These are phyloP conservation scores for Trididemnum nubilum DNA, from an alignment of 23 tunicate genomes.

Conservation along the genomic window DNA sequence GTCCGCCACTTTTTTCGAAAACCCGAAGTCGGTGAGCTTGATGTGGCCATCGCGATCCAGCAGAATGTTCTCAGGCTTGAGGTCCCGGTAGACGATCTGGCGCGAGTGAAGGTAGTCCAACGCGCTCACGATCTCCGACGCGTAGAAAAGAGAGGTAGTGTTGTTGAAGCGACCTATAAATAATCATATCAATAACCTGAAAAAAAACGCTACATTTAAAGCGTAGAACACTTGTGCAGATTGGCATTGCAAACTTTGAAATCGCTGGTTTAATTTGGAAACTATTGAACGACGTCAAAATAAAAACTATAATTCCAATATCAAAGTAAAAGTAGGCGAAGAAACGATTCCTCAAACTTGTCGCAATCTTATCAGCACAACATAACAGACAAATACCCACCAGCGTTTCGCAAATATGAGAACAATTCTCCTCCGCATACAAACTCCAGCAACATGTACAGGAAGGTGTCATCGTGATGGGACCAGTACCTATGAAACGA, in stretches of 20 bases:
- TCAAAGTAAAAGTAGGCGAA: too few species aligned
- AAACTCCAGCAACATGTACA: conserved; percentile 66
- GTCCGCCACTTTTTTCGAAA: conserved; percentile 66
- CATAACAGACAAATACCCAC: too few species aligned
- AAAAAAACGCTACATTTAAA: too few species aligned
- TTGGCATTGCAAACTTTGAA: too few species aligned
- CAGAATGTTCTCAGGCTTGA: conserved; percentile 72
- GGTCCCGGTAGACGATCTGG: conserved; percentile 73
- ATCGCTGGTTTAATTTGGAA: too few species aligned
- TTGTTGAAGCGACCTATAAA: conserved; percentile 66
- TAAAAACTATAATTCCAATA: too few species aligned
- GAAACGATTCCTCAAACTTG: too few species aligned
- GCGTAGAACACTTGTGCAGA: too few species aligned
- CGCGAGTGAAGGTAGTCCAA: conserved; percentile 50
- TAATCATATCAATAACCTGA: too few species aligned
- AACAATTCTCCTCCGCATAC: conserved; percentile 77
- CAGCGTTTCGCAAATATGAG: conserved; percentile 62
- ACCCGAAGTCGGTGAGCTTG: conserved; percentile 81
- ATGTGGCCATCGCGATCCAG: conserved; percentile 77
- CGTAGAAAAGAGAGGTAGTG: conserved; percentile 52
- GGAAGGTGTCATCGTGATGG: conserved; percentile 53
- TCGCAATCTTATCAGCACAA: too few species aligned
- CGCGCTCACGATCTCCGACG: conserved; percentile 70
- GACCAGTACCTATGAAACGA: conserved; percentile 53
- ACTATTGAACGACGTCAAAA: too few species aligned